Evolutionary conservation across 2,113 vertebrate genomes (phyloP).

Genomic region (Puntigrus tetrazona): DNA sequence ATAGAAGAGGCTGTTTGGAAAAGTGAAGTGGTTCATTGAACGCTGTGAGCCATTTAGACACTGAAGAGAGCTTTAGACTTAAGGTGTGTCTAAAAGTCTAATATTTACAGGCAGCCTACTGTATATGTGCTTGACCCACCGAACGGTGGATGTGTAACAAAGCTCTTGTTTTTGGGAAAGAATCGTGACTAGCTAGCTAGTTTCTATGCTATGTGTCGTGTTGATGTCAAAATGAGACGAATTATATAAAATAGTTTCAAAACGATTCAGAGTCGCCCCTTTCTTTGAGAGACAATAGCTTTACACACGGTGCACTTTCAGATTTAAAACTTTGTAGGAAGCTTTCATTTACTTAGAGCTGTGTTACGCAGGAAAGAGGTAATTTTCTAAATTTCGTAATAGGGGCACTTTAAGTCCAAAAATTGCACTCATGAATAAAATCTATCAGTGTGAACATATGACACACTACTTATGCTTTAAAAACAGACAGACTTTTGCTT

Average conservation of each 20-base stretch:
- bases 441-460: background rate
- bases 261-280: too few species aligned
- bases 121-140: background rate
- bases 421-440: background rate
- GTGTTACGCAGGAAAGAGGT: too few species aligned
- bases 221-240: too few species aligned
- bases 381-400: too few species aligned
- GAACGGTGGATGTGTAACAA: background rate
- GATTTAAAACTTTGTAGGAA: too few species aligned
- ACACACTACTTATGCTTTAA: background rate
- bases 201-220: background rate
- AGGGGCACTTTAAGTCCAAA: too few species aligned
- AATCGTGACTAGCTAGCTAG: background rate
- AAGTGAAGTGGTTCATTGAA: background rate
- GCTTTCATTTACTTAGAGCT: too few species aligned
- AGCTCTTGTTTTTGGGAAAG: background rate
- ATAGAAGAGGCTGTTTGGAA: slow-evolving; percentile 8
- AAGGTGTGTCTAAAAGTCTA: background rate
- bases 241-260: too few species aligned
- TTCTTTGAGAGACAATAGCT: too few species aligned
- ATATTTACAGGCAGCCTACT: background rate
- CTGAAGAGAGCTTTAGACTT: background rate
- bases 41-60: background rate
- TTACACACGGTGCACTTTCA: too few species aligned
- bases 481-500: background rate